These are phyloP conservation scores for Rousettus madagascariensis DNA, from an alignment of 2,797 vertebrate species.

Conservation along the genomic window DNA sequence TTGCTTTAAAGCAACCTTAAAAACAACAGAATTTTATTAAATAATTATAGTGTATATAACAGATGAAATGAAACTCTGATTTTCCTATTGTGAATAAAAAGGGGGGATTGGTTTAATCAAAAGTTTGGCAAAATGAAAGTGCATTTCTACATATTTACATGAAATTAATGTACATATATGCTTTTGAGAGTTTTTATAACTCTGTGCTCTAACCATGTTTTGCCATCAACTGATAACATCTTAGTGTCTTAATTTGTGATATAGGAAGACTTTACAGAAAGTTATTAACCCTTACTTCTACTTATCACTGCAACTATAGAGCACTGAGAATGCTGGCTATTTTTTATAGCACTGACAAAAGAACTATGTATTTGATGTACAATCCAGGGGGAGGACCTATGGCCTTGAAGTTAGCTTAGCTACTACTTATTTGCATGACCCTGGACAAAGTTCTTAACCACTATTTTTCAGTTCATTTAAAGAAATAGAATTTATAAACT, in stretches of 20 bases:
- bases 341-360: not conserved
- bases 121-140: not conserved
- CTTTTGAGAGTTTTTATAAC: not conserved
- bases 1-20: not conserved
- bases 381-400: not conserved
- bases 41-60: not conserved
- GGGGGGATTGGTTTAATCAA: not conserved
- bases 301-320: not conserved
- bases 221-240: not conserved
- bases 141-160: not conserved
- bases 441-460: not conserved
- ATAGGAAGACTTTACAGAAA: not conserved
- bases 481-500: not conserved
- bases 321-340: not conserved
- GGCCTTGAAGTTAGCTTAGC: not conserved
- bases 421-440: not conserved
- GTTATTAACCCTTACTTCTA: not conserved
- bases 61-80: not conserved
- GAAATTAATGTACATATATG: conserved; percentile 4
- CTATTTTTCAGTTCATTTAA: not conserved
- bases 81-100: not conserved
- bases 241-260: not conserved
- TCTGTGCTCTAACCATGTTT: not conserved
- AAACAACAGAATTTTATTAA: not conserved
- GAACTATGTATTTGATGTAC: not conserved